Conservation (phyloP, 2,113 vertebrate species). For the Phyllopteryx taeniolatus region DNA sequence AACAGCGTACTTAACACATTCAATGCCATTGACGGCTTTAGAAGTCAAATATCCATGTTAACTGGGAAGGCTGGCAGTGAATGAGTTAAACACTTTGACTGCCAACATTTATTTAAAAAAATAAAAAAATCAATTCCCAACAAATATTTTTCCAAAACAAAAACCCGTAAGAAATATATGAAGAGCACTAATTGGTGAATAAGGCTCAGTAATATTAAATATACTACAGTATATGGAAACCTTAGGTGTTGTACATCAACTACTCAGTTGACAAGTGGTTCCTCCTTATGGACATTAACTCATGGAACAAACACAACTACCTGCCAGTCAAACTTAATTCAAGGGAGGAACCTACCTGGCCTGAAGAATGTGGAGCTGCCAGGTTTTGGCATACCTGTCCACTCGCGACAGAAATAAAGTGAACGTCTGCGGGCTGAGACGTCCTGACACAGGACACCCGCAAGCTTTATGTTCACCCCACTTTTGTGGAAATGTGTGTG, state of each 20-base stretch:
- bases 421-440: slow-evolving; percentile 28
- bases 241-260: slow-evolving; percentile 57
- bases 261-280: slow-evolving; percentile 14
- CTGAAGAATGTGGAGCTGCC: slow-evolving; percentile 43
- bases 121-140: no score
- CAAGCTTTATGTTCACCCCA: slow-evolving; percentile 21
- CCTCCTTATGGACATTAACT: slow-evolving; percentile 35
- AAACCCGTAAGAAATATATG: neutral
- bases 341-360: slow-evolving; percentile 39
- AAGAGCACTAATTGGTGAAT: neutral
- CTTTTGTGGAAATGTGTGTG: slow-evolving; percentile 31
- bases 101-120: neutral
- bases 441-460: slow-evolving; percentile 48
- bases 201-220: neutral
- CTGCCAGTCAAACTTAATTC: slow-evolving; percentile 61
- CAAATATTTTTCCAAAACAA: neutral
- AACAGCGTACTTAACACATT: neutral
- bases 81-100: neutral
- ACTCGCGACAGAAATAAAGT: slow-evolving; percentile 51
- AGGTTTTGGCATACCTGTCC: slow-evolving; percentile 44
- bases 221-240: neutral
- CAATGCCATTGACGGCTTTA: no score
- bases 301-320: slow-evolving; percentile 34
- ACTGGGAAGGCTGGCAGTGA: no score
- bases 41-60: no score